Evolutionary conservation across 2,888 invertebrate genomes (phyloP).

Genomic region (Trichopria drosophilae): DNA sequence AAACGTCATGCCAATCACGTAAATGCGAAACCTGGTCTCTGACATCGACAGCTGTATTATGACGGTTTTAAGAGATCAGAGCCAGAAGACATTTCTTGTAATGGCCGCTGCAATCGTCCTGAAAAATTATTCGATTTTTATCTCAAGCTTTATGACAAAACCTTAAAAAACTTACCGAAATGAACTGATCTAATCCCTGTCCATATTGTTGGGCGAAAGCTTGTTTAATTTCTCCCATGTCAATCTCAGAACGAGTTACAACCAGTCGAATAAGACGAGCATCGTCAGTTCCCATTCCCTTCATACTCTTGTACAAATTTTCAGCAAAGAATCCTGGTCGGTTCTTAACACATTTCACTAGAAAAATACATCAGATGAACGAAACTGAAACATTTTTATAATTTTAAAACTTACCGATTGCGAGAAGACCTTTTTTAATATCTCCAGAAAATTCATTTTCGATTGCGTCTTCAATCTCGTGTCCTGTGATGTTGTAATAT

Average conservation of each 20-base stretch:
- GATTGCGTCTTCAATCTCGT: constrained; percentile 77
- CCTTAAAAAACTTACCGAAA: constrained; percentile 65
- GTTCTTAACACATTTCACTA: constrained; percentile 78
- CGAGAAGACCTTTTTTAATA: constrained; percentile 75
- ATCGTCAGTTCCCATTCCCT: constrained; percentile 88
- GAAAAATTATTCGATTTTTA: constrained; percentile 49
- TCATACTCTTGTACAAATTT: constrained; percentile 84
- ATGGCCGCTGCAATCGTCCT: constrained; percentile 84
- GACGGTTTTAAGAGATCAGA: constrained; percentile 59
- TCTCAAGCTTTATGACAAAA: constrained; percentile 13
- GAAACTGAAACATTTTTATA: constrained; percentile 10
- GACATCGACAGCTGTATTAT: too few species aligned
- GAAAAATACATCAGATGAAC: too few species aligned
- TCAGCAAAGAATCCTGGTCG: constrained; percentile 84
- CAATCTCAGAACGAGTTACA: constrained; percentile 81
- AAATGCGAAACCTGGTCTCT: too few species aligned
- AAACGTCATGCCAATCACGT: too few species aligned
- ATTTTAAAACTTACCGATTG: constrained; percentile 63
- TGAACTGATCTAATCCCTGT: constrained; percentile 77
- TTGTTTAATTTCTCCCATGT: constrained; percentile 81
- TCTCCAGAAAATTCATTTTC: constrained; percentile 86
- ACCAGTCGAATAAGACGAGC: constrained; percentile 81
- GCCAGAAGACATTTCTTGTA: constrained; percentile 83
- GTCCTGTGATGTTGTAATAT: constrained; percentile 77
- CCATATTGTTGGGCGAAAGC: constrained; percentile 76